phyloP scores from a whole-genome alignment of 2,888 invertebrate species.

The Timema podura region DNA sequence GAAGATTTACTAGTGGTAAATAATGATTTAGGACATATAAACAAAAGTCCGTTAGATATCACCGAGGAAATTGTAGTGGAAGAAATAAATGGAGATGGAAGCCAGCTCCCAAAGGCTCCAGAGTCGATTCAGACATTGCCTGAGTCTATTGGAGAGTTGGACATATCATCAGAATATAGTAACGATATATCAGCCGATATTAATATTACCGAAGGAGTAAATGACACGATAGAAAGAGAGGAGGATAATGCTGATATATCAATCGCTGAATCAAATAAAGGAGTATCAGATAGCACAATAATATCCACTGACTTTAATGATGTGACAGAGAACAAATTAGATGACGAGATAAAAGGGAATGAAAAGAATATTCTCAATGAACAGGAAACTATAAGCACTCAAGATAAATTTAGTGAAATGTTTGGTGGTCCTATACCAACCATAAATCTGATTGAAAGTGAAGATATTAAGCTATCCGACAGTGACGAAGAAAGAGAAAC shows the following conservation, averaged over 20 bases:
- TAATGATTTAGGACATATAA: too few species aligned
- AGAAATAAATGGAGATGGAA: background rate
- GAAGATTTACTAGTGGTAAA: too few species aligned
- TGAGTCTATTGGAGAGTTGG: slow-evolving; percentile 9
- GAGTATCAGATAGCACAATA: background rate
- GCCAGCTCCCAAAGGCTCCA: background rate
- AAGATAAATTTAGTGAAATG: background rate
- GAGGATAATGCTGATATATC: background rate
- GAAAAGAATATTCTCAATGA: too few species aligned
- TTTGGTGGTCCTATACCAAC: slow-evolving; percentile 10
- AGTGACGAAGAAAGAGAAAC: background rate
- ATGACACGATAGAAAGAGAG: background rate
- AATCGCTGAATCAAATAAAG: background rate
- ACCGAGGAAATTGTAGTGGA: background rate
- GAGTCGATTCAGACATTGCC: background rate
- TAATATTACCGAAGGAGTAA: background rate
- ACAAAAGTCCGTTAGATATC: too few species aligned
- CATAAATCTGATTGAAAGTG: slow-evolving; percentile 14
- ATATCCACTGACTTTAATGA: background rate
- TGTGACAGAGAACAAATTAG: background rate
- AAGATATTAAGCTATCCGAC: slow-evolving; percentile 3
- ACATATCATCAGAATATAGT: slow-evolving; percentile 6
- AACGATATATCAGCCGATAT: background rate
- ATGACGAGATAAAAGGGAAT: background rate
- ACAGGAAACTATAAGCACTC: background rate